Percentiles rank a stretch among this genome's conserved stretches.
These are phyloP conservation scores for Corvus cornix DNA, from an alignment of 2,113 vertebrate species.

Conservation along the genomic window DNA sequence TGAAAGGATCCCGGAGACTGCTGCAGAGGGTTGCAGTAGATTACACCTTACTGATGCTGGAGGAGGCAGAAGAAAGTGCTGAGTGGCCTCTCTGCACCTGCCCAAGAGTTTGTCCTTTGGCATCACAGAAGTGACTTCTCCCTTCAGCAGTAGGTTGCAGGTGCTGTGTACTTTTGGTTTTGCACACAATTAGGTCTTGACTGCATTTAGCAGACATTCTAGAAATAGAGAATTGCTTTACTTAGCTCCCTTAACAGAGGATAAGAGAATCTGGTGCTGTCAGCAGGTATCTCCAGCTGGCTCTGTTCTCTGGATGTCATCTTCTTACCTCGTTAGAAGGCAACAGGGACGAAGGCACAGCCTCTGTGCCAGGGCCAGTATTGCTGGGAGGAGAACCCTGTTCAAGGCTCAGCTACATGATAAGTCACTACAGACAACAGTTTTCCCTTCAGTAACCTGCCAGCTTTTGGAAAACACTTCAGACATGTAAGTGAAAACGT, in stretches of 20 bases:
- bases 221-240: neutral
- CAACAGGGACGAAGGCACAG: neutral
- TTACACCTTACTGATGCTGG: neutral
- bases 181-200: neutral
- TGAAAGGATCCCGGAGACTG: neutral
- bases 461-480: neutral
- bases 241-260: neutral
- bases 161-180: neutral
- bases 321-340: neutral
- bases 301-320: neutral
- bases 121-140: neutral
- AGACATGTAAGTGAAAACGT: neutral
- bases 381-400: neutral
- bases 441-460: neutral
- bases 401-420: neutral
- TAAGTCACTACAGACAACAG: neutral
- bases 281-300: neutral
- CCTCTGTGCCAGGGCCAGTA: neutral
- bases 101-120: neutral
- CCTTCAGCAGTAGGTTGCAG: neutral
- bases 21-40: neutral
- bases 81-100: neutral
- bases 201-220: neutral
- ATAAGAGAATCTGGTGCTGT: neutral
- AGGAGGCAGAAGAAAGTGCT: neutral